Base-by-base conservation (phyloP, 1,140 invertebrate genomes). In the Aphelinus atriplicis region DNA sequence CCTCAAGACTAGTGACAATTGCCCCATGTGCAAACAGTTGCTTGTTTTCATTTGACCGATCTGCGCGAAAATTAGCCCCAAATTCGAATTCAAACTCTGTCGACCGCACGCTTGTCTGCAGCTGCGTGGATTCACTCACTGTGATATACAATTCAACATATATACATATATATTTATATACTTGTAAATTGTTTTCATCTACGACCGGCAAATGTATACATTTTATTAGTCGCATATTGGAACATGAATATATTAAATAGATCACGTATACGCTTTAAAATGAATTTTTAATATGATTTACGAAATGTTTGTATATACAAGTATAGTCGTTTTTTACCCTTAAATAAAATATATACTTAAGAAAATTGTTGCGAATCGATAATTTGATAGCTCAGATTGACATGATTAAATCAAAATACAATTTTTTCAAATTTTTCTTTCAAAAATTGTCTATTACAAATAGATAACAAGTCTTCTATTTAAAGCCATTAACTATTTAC, bases 1-100 rank as follows among this genome's bases (percentile, higher is more conserved):
- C 81, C 84, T 94, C 1, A 92, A 92, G 77, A 88, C 89, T n/a
- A 91, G 90, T 45, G 88, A 92, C 71, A 89, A 90, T 68, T 94
- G 93, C 79, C 93, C 93, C 0, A 91, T 94, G 77, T 94, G 93
- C 83, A 93, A 91, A 78, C 83, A 90, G 74, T 88, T 89, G 76
- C 86, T 91, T 43, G 88, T 83, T 55, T 89, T 90, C 61, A 72
- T 78, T 56, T 84, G 62, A 79, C 50, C 46, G 6, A 66, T 9
- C 51, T 53, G 9, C 9, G 9, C 9, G 51, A 26, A 26, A 26
- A 26, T 26, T 26, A 26, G 26, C 26, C 26, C 26, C 26, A 26
- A 26, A 26, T 26, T 26, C 26, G 26, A 26, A 26, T 26, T 26
- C 26, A 26, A 26, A 26, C 26, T 26, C 26, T 26, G 26, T 26